Conservation (phyloP, 2,113 vertebrate species). For the Glaucomys volans region DNA sequence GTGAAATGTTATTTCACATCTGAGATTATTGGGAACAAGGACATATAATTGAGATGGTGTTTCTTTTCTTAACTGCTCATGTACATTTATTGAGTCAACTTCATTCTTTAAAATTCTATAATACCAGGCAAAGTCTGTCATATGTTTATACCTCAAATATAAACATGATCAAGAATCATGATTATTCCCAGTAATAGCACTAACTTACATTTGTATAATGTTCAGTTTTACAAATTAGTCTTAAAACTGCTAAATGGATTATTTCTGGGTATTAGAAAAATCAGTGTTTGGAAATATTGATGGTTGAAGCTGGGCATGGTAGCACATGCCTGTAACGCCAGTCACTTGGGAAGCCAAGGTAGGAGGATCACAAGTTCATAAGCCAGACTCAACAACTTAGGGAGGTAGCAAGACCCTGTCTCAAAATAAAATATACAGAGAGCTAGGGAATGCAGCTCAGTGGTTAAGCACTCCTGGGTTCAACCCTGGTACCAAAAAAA, state of each 20-base stretch:
- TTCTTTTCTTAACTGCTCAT: background rate
- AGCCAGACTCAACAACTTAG: too few species aligned
- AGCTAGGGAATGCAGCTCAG: too few species aligned
- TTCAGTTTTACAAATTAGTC: conserved; percentile 52
- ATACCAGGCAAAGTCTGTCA: background rate
- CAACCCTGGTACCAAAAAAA: too few species aligned
- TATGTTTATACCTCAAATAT: conserved; percentile 19
- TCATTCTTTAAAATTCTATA: background rate
- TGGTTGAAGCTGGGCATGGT: too few species aligned
- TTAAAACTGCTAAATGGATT: conserved; percentile 52
- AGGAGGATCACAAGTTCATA: too few species aligned
- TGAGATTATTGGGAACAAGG: conserved; percentile 21
- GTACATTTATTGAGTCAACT: background rate
- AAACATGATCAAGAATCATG: conserved; percentile 22
- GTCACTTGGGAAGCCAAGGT: too few species aligned
- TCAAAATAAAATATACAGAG: too few species aligned
- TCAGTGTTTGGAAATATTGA: background rate
- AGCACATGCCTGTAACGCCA: too few species aligned
- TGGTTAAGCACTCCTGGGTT: too few species aligned
- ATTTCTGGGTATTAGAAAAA: conserved; percentile 28
- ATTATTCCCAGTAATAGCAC: conserved; percentile 21
- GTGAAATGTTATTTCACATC: too few species aligned
- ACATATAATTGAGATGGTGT: conserved; percentile 1
- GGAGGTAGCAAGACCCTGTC: too few species aligned
- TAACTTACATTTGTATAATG: conserved; percentile 36